Evolutionary conservation across 2,888 invertebrate species (phyloP), one percentile per base, ranked within the genome.

Genomic region (Lepidochrysops patricia): DNA sequence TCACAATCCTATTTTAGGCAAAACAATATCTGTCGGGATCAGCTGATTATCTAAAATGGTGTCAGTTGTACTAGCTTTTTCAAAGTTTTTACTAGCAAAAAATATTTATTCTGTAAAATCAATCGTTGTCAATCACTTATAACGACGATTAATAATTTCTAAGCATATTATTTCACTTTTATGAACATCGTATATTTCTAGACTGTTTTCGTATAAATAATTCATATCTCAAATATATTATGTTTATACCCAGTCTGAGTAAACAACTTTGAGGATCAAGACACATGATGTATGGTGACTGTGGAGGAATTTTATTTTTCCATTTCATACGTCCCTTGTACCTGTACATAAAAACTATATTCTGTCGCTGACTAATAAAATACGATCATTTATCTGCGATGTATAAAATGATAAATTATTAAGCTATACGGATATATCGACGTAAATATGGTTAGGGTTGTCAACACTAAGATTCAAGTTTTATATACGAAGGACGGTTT

Each of bases 171-270:
- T 43, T 43, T 23, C 19, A 43, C 7, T 29, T 29, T 29, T 43
- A 43, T 23, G 43, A 19, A 43, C 35, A 34, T 35, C 4, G 37
- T 43, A 48, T 13, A 5, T 49, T 13, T 29, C 29, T 57, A 35
- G 49, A 27, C 43, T 34, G 23, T 29, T n/a, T 43, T 60, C 50
- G 34, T 52, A 25, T 37, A 54, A 59, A 57, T 57, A 57, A 35
- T 27, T 61, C 60, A 61, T 65, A 60, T 60, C 64, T 66, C 23
- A 43, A 43, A 43, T 43, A 43, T 43, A 43, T 23, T 43, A 43
- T 43, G 23, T 43, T 43, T 23, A 43, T 43, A 43, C 19, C 19
- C 23, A 43, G 43, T 43, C 43, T 19, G 19, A 43, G 43, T 43
- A 43, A 43, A 43, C 43, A 43, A 19, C 43, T 43, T 43, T 43